Percentiles rank a stretch among this genome's conserved stretches.
Evolutionary conservation across 2,888 invertebrate species (phyloP).

Genomic region (Chromoteleia sp.): DNA sequence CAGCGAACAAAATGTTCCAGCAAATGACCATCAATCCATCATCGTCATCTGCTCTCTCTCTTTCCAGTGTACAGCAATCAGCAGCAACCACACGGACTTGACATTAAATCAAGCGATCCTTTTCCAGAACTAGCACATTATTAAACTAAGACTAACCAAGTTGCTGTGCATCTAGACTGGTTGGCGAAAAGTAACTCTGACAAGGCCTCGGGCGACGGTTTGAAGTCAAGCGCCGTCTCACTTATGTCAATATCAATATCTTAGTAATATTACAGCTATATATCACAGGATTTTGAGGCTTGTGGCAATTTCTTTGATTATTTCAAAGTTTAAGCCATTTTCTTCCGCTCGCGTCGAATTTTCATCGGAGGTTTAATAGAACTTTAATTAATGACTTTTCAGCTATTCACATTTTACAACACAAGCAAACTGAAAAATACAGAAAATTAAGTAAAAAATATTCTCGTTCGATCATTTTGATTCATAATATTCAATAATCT

Average conservation of each 20-base stretch:
- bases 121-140: constrained; percentile 53
- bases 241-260: constrained; percentile 66
- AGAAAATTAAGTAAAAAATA: too few relatives aligned
- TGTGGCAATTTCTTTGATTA: constrained; percentile 47
- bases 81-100: constrained; percentile 35
- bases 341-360: background rate
- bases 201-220: constrained; percentile 36
- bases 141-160: constrained; percentile 60
- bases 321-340: constrained; percentile 5
- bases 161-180: constrained; percentile 27
- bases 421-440: too few relatives aligned
- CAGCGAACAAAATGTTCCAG: constrained; percentile 23
- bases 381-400: background rate
- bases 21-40: constrained; percentile 58
- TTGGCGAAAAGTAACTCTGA: constrained; percentile 52
- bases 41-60: constrained; percentile 40
- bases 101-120: constrained; percentile 55
- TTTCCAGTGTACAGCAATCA: constrained; percentile 54
- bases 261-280: constrained; percentile 50
- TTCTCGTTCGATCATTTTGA: too few relatives aligned
- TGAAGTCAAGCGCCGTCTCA: constrained; percentile 59
- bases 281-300: constrained; percentile 41
- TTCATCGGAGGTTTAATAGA: background rate
- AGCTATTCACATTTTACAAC: too few relatives aligned
- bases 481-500: too few relatives aligned